Evolutionary conservation across 2,113 vertebrate genomes (phyloP), one percentile per base, ranked within the genome.

Genomic region (Catharus bicknelli): DNA sequence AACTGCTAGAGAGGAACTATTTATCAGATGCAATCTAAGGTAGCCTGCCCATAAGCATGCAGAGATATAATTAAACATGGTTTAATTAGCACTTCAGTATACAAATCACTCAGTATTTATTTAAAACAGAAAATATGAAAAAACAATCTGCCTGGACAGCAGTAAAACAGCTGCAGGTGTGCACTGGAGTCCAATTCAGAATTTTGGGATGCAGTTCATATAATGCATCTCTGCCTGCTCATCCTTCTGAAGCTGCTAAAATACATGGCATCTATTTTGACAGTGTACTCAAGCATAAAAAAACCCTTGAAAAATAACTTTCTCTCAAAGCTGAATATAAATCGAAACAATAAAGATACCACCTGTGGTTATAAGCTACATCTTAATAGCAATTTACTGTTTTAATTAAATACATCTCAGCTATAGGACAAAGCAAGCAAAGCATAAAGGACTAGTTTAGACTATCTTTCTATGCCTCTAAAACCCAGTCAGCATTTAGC

Each of bases 381-480:
- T 75, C 62, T 84, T 78, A 72, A 81, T 51, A 88, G 57, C 48
- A 95, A 82, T 88, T 95, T 96, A 90, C 40, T 86, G 73, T 32
- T 90, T 90, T 86, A 86, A 92, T 94, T 84, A 88, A 93, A 79
- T 81, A 57, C 38, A 36, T 54, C 50, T 61, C n/a, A 91, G 74
- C 30, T 72, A 50, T 23, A 76, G 79, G 34, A 69, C 70, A 79
- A 93, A 86, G 11, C 43, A 83, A 81, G 51, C 27, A 63, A 83
- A 86, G 57, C 55, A 77, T 21, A 59, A 70, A 83, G 17, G 26
- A 61, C 23, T 63, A 51, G 10, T 77, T 81, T 70, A 74, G 7
- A 70, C 27, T 80, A 29, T 55, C 21, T 64, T 75, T 55, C 57
- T n/a, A 16, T 1, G 8, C 40, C 48, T 68, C 19, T 63, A 51